These are phyloP conservation scores for Clarias magur DNA, from an alignment of 2,113 vertebrate species.

Conservation along the genomic window DNA sequence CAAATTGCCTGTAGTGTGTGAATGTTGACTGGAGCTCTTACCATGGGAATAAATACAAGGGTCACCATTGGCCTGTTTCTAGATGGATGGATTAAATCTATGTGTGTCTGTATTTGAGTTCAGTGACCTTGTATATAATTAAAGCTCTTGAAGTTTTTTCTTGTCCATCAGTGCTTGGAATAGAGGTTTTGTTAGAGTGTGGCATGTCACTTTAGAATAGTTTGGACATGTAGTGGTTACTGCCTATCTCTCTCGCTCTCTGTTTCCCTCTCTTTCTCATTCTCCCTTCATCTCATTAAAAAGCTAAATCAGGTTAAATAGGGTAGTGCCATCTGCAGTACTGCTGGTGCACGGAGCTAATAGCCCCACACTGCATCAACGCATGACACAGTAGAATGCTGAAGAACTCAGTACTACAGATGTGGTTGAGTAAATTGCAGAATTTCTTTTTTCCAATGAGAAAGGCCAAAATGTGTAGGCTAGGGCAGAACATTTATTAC, in stretches of 20 bases:
- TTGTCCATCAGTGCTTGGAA: conserved; percentile 8
- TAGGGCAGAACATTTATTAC: too few species aligned
- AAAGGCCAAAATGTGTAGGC: too few species aligned
- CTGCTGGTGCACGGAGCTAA: background rate
- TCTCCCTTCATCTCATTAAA: conserved; percentile 49
- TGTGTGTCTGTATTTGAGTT: background rate
- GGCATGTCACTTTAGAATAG: background rate
- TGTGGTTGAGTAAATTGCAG: too few species aligned
- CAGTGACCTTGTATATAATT: background rate
- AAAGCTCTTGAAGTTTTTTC: background rate
- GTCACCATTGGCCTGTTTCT: too few species aligned
- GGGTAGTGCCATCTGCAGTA: background rate
- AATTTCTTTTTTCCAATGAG: too few species aligned
- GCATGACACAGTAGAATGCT: background rate
- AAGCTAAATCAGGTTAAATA: conserved; percentile 59
- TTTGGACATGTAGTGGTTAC: background rate
- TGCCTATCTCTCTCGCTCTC: conserved; percentile 4
- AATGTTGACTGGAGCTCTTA: too few species aligned
- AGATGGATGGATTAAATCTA: too few species aligned
- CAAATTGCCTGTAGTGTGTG: too few species aligned
- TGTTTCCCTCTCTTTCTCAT: conserved; percentile 27
- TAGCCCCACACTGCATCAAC: background rate
- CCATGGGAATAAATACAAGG: too few species aligned
- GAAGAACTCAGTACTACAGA: background rate
- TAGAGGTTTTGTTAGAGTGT: conserved; percentile 16